Evolutionary conservation across 2,797 vertebrate genomes (phyloP).

Genomic region (Gallinago nigripennis): DNA sequence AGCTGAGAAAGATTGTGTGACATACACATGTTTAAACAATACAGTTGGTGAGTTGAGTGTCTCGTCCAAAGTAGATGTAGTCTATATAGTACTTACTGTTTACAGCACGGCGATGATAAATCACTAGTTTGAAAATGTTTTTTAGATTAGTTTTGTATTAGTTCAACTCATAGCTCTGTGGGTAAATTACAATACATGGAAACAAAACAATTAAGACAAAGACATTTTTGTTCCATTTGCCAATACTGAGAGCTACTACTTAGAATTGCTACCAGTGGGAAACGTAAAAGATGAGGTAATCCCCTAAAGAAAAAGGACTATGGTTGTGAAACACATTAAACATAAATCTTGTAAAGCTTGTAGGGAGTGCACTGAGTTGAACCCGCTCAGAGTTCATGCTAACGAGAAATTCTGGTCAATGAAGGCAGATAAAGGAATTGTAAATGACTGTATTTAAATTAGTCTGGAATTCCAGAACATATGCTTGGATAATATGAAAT

Average conservation of each 20-base stretch:
- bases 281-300: slow-evolving; percentile 54
- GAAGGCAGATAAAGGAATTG: not conserved
- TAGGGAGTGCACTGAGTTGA: not conserved
- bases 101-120: not conserved
- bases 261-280: slow-evolving; percentile 33
- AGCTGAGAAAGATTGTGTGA: not conserved
- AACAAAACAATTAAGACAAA: not conserved
- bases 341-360: slow-evolving; percentile 24
- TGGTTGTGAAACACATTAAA: slow-evolving; percentile 24
- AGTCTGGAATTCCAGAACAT: not conserved
- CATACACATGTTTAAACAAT: not conserved
- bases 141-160: not conserved
- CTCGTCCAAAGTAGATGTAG: not conserved
- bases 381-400: not conserved
- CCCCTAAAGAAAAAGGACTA: not conserved
- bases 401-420: slow-evolving; percentile 15
- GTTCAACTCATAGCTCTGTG: not conserved
- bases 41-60: not conserved
- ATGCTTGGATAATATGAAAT: not conserved
- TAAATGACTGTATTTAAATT: not conserved
- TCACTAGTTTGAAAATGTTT: not conserved
- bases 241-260: not conserved
- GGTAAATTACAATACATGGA: not conserved
- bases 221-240: slow-evolving; percentile 24
- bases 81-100: not conserved